A percentile compares a stretch with the other conserved stretches of the same genome.
phyloP scores from a whole-genome alignment of 2,888 invertebrate species.

The Chydorus sphaericus region DNA sequence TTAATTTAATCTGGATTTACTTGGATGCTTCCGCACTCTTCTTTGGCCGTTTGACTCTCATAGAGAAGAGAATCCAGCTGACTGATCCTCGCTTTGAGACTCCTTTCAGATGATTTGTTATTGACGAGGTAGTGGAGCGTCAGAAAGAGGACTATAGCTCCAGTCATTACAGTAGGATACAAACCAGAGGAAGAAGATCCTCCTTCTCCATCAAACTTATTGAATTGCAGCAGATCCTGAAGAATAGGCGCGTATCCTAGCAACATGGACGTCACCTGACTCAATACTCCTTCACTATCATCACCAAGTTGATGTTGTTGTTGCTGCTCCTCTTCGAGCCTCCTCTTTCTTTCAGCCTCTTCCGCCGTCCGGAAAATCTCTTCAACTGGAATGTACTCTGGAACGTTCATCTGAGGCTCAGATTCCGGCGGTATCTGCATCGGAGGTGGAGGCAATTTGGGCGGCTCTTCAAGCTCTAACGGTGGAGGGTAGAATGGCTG shows the following conservation, averaged over 20 bases:
- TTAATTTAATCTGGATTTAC: too few species aligned
- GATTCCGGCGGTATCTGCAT: background rate
- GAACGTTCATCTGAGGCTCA: background rate
- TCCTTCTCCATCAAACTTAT: background rate
- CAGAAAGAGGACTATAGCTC: background rate
- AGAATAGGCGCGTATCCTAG: background rate
- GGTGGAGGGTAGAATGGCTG: too few species aligned
- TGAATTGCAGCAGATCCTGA: background rate
- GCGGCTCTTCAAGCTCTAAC: background rate
- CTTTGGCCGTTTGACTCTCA: conserved; percentile 28
- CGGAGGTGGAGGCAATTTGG: conserved; percentile 1
- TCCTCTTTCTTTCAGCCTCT: background rate
- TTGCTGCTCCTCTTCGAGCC: background rate
- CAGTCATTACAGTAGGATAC: background rate
- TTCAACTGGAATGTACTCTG: conserved; percentile 4
- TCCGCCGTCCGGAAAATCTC: background rate
- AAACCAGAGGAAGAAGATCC: background rate
- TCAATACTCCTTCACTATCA: background rate
- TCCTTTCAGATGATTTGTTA: conserved; percentile 52
- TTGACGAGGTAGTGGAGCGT: conserved; percentile 16
- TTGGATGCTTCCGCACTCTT: conserved; percentile 24
- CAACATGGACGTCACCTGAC: background rate
- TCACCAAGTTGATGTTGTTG: background rate
- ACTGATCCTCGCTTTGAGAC: conserved; percentile 51
- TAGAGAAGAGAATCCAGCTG: conserved; percentile 44